Conservation (phyloP, 2,888 invertebrate species). For the Diplazon laetatorius region DNA sequence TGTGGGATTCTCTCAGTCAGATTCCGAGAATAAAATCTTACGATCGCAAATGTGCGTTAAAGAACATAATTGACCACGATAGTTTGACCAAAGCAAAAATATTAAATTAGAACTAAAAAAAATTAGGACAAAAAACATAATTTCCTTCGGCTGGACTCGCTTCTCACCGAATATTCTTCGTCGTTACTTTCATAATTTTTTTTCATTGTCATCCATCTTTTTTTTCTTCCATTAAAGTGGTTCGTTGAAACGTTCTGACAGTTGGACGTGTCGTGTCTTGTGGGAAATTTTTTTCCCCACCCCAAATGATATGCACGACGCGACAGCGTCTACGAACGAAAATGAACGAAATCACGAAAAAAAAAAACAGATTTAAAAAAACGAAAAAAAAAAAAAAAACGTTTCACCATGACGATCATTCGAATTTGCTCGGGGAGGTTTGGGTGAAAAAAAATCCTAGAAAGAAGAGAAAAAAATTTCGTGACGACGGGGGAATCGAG, state of each 20-base stretch:
- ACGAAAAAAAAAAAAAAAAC: constrained; percentile 21
- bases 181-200: too few species aligned
- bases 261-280: neutral
- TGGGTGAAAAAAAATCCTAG: constrained; percentile 35
- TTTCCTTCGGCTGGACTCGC: neutral
- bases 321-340: neutral
- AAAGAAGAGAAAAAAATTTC: too few species aligned
- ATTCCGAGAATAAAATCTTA: too few species aligned
- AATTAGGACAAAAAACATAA: constrained; percentile 9
- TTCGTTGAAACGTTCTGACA: neutral
- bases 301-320: constrained; percentile 5
- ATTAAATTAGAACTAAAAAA: too few species aligned
- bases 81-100: too few species aligned
- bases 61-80: too few species aligned
- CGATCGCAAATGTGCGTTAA: too few species aligned
- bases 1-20: too few species aligned
- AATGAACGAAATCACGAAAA: constrained; percentile 8
- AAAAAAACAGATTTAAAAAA: constrained; percentile 24
- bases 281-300: constrained; percentile 53
- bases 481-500: constrained; percentile 34
- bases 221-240: too few species aligned
- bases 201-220: too few species aligned
- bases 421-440: constrained; percentile 23
- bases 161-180: too few species aligned
- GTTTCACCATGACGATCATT: constrained; percentile 46